Percentiles rank a stretch among this genome's conserved stretches.
Conservation (phyloP, 2,888 invertebrate genomes). For the Plebejus argus region DNA sequence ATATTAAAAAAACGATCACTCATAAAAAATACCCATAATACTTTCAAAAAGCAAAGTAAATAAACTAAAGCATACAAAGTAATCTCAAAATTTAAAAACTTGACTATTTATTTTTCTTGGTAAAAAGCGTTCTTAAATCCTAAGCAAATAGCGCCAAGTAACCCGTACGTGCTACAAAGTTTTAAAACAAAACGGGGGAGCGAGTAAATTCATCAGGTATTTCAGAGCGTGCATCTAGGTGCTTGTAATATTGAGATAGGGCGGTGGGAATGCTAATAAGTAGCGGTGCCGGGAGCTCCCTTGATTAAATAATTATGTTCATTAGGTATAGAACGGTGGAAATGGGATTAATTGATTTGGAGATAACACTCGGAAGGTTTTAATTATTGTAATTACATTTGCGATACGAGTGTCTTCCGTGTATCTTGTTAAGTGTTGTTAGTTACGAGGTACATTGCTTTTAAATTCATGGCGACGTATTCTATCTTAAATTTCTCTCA, state of each 20-base stretch:
- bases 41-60: background rate
- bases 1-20: background rate
- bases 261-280: conserved; percentile 29
- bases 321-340: conserved; percentile 9
- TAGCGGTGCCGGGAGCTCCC: background rate
- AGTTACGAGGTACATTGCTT: background rate
- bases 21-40: background rate
- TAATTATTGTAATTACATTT: conserved; percentile 12
- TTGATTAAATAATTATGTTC: conserved; percentile 27
- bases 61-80: background rate
- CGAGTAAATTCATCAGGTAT: conserved; percentile 38
- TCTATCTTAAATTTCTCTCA: too few relatives aligned
- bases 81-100: background rate
- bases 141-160: conserved; percentile 27
- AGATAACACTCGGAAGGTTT: conserved; percentile 19
- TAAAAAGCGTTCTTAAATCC: conserved; percentile 22
- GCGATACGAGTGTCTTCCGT: background rate
- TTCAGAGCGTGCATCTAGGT: conserved; percentile 34
- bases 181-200: conserved; percentile 35
- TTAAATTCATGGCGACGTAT: too few relatives aligned
- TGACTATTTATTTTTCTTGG: background rate
- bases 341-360: conserved; percentile 19
- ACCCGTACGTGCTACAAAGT: conserved; percentile 29
- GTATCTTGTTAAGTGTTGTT: conserved; percentile 2
- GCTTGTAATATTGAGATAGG: conserved; percentile 16